These are phyloP conservation scores for Harpalus rubripes DNA, from an alignment of 2,888 invertebrate genomes.

Conservation along the genomic window DNA sequence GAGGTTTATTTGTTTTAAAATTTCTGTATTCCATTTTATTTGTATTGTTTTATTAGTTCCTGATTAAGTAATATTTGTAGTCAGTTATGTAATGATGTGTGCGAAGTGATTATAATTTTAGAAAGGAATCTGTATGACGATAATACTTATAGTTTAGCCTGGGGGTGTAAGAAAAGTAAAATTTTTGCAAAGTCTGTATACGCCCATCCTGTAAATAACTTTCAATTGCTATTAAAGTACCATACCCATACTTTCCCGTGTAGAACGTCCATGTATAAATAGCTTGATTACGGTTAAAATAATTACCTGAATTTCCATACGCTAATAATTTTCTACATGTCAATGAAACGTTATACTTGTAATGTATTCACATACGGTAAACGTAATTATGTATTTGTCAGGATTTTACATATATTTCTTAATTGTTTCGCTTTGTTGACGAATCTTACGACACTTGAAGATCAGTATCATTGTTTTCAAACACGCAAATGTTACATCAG, in stretches of 20 bases:
- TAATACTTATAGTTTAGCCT: not conserved
- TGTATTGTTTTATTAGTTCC: not conserved
- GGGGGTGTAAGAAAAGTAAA: not conserved
- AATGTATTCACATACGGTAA: slow-evolving; percentile 43
- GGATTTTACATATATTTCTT: slow-evolving; percentile 15
- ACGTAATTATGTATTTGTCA: slow-evolving; percentile 10
- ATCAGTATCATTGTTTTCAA: slow-evolving; percentile 18
- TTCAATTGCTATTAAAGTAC: slow-evolving; percentile 34
- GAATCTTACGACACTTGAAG: slow-evolving; percentile 23
- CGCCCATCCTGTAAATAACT: slow-evolving; percentile 19
- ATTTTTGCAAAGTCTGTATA: not conserved
- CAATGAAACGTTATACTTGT: slow-evolving; percentile 37
- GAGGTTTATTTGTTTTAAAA: too few relatives aligned
- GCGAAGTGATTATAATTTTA: slow-evolving; percentile 4
- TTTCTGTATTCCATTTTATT: too few relatives aligned
- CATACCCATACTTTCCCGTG: slow-evolving; percentile 1
- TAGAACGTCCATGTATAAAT: slow-evolving; percentile 9
- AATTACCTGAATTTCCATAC: slow-evolving; percentile 35
- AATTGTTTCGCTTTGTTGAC: slow-evolving; percentile 23
- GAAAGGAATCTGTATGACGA: not conserved
- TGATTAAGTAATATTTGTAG: not conserved
- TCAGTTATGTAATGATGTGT: not conserved
- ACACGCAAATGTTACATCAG: slow-evolving; percentile 13
- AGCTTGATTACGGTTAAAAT: slow-evolving; percentile 13
- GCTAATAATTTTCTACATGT: slow-evolving; percentile 38